A percentile compares a stretch with the other conserved stretches of the same genome.
Evolutionary conservation across 2,888 invertebrate species (phyloP).

Genomic region (Pristionchus entomophagus): DNA sequence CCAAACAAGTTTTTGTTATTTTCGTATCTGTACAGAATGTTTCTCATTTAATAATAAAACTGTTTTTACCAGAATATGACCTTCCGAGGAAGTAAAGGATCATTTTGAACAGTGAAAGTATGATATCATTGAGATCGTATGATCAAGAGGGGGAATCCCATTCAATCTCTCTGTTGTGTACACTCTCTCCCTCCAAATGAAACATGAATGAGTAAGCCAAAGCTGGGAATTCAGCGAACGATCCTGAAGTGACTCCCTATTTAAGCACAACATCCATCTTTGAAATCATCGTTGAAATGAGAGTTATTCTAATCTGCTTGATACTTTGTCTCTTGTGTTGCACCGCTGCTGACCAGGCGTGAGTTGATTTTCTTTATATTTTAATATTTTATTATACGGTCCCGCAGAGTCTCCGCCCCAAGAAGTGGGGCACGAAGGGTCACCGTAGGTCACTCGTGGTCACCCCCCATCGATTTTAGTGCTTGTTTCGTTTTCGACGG

Average conservation of each 20-base stretch:
- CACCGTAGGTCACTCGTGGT: no score
- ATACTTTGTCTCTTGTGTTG: background rate
- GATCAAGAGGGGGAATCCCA: background rate
- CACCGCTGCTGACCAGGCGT: background rate
- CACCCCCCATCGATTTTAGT: no score
- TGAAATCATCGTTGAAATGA: background rate
- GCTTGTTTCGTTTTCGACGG: no score
- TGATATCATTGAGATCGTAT: background rate
- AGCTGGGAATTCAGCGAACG: slow-evolving; percentile 11
- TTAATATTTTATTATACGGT: no score
- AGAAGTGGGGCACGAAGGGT: no score
- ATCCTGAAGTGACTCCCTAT: background rate
- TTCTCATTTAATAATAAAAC: no score
- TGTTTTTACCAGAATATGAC: no score
- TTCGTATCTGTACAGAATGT: no score
- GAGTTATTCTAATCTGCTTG: background rate
- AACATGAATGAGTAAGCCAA: background rate
- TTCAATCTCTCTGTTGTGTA: background rate
- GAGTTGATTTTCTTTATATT: no score
- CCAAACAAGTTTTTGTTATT: no score
- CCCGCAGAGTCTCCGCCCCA: no score
- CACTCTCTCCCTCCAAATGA: background rate
- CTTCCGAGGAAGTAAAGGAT: background rate
- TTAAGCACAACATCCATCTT: background rate
- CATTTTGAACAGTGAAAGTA: background rate